Evolutionary conservation across 2,888 invertebrate species (phyloP).

Genomic region (Pandemis heparana): DNA sequence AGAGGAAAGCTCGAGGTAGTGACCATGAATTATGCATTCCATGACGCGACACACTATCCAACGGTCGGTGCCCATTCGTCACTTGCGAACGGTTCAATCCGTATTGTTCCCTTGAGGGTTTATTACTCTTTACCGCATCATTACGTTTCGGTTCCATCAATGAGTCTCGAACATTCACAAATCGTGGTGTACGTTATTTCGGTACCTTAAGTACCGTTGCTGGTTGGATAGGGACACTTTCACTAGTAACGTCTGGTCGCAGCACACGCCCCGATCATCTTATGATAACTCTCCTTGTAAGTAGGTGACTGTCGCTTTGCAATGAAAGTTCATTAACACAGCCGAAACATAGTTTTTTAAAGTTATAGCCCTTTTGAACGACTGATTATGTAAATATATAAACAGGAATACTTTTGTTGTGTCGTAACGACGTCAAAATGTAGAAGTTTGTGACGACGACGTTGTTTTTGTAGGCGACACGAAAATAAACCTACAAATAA

Average conservation of each 20-base stretch:
- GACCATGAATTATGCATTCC: conserved; percentile 48
- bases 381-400: conserved; percentile 1
- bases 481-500: background rate
- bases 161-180: conserved; percentile 32
- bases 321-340: conserved; percentile 45
- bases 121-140: background rate
- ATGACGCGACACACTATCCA: conserved; percentile 34
- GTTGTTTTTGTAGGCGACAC: background rate
- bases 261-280: conserved; percentile 60
- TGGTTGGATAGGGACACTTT: conserved; percentile 73
- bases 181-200: conserved; percentile 31
- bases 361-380: conserved; percentile 5
- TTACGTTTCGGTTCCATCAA: conserved; percentile 6
- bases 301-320: conserved; percentile 43
- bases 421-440: background rate
- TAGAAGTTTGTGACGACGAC: background rate
- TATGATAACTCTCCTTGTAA: conserved; percentile 60
- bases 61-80: conserved; percentile 20
- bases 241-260: conserved; percentile 61
- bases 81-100: conserved; percentile 26
- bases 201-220: conserved; percentile 64
- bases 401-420: conserved; percentile 2
- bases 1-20: conserved; percentile 56
- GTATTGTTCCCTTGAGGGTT: conserved; percentile 19
- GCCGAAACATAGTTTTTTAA: conserved; percentile 1